Conservation (phyloP, 1,140 invertebrate species). For the Propsilocerus akamusi region DNA sequence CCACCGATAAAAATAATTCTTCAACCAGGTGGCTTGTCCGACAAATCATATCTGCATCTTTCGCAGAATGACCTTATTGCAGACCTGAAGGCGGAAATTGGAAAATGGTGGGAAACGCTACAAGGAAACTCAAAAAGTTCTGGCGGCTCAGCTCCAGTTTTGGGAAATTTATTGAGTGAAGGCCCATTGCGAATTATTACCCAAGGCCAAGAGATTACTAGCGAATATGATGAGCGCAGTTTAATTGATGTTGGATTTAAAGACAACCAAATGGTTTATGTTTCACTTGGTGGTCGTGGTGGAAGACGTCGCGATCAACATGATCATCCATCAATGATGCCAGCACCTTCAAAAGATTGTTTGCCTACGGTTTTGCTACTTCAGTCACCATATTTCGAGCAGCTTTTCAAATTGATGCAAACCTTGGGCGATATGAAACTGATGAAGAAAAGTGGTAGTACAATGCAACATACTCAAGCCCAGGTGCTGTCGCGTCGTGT, state of each 20-base stretch:
- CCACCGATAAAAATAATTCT: conserved; percentile 52
- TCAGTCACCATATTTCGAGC: conserved; percentile 72
- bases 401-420: conserved; percentile 76
- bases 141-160: conserved; percentile 17
- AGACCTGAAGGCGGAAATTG: conserved; percentile 78
- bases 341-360: conserved; percentile 60
- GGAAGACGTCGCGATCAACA: conserved; percentile 48
- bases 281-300: conserved; percentile 64
- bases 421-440: conserved; percentile 70
- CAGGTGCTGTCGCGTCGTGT: conserved; percentile 74
- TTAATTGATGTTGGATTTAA: conserved; percentile 81
- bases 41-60: conserved; percentile 56
- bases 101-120: conserved; percentile 49
- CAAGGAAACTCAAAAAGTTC: conserved; percentile 12
- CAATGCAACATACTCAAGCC: conserved; percentile 74
- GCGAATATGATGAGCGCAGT: conserved; percentile 84
- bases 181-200: conserved; percentile 81
- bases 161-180: conserved; percentile 49
- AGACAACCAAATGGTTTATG: conserved; percentile 72
- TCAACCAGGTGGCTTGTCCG: conserved; percentile 68
- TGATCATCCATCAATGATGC: conserved; percentile 56
- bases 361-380: conserved; percentile 70
- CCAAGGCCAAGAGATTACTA: conserved; percentile 78
- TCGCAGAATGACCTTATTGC: conserved; percentile 68
- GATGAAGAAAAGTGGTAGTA: conserved; percentile 44